Evolutionary conservation across 2,113 vertebrate genomes (phyloP).

Genomic region (Xyrauchen texanus): DNA sequence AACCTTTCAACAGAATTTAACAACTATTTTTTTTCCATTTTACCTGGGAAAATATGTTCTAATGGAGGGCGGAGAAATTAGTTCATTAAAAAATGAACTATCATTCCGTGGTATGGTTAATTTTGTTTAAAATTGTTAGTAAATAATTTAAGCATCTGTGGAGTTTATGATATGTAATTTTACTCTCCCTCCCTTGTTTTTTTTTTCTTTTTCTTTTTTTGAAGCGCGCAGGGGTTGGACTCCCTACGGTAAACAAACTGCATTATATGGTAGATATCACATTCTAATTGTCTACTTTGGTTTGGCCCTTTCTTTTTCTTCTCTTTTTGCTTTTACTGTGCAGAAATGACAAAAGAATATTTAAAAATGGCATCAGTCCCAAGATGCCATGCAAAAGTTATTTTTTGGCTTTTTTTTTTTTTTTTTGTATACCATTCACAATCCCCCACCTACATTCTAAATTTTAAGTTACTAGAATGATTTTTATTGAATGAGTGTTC

Average conservation of each 20-base stretch:
- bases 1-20: too few species aligned
- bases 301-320: constrained; percentile 58
- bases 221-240: constrained; percentile 84
- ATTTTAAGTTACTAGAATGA: too few species aligned
- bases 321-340: constrained; percentile 54
- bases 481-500: constrained; percentile 2
- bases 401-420: constrained; percentile 31
- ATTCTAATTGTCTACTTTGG: constrained; percentile 77
- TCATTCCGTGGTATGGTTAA: constrained; percentile 25
- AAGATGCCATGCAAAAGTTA: constrained; percentile 40
- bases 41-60: constrained; percentile 4
- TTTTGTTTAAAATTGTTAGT: constrained; percentile 23
- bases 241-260: constrained; percentile 87
- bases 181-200: constrained; percentile 64
- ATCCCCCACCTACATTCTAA: neutral
- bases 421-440: constrained; percentile 27
- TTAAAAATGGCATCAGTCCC: constrained; percentile 37
- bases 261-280: constrained; percentile 87
- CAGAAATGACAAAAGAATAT: constrained; percentile 42
- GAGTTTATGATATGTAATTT: constrained; percentile 75
- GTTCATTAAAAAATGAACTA: neutral
- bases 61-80: constrained; percentile 33
- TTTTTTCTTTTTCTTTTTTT: constrained; percentile 31
- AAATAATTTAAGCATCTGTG: constrained; percentile 32
- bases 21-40: constrained; percentile 1